These are phyloP conservation scores for Melanotaenia boesemani DNA, from an alignment of 2,797 vertebrate species.

Conservation along the genomic window DNA sequence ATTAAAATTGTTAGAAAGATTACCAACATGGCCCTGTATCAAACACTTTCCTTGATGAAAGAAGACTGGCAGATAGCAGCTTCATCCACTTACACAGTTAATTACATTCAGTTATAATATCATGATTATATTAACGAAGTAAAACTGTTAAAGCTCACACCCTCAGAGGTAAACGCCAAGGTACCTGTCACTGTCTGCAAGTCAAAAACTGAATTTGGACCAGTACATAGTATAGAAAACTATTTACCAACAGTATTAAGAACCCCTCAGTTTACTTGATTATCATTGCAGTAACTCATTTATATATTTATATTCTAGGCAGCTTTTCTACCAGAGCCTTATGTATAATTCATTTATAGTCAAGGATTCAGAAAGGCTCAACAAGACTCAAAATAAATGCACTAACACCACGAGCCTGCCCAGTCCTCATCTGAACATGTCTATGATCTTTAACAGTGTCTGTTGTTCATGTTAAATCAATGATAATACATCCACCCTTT, in stretches of 20 bases:
- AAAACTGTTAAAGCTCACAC: conserved; percentile 8
- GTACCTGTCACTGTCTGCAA: not conserved
- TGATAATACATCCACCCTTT: not conserved
- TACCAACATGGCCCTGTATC: conserved; percentile 54
- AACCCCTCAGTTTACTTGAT: conserved; percentile 11
- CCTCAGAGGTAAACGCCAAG: conserved; percentile 20
- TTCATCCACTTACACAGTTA: conserved; percentile 42
- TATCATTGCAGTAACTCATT: conserved; percentile 19
- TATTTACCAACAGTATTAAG: not conserved
- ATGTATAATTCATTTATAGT: conserved; percentile 42
- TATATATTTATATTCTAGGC: conserved; percentile 36
- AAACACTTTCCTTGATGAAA: conserved; percentile 52
- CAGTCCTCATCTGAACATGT: conserved; percentile 3
- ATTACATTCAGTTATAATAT: conserved; percentile 45
- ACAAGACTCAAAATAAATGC: conserved; percentile 2
- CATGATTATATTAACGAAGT: conserved; percentile 49
- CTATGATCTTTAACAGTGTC: not conserved
- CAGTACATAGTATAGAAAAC: not conserved
- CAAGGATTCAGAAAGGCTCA: conserved; percentile 17
- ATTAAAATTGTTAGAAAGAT: conserved; percentile 70
- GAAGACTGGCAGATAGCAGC: conserved; percentile 47
- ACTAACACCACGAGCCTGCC: not conserved
- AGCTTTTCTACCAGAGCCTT: conserved; percentile 8
- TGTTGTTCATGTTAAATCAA: conserved; percentile 13
- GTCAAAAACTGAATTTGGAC: not conserved